Evolutionary conservation across 1,140 invertebrate species (phyloP), one percentile per base, ranked within the genome.

Genomic region (Heliconius nattereri): DNA sequence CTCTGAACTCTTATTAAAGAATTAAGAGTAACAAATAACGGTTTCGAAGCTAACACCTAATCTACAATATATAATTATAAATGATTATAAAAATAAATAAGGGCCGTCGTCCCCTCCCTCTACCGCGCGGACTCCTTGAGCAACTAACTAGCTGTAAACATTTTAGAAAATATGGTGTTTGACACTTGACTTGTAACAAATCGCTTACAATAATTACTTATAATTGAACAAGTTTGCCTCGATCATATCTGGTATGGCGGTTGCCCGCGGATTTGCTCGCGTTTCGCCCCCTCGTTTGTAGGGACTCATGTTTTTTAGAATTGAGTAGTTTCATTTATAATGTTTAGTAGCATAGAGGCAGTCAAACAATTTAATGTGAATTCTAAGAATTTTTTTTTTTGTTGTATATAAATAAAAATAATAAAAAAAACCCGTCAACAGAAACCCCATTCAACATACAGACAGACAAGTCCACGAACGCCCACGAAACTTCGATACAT

Each of bases 61-160:
- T 88, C 90, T 92, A 66, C 23, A 66, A 66, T 66, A 66, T 66
- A 92, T 83, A 88, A 89, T 52, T 93, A 94, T 93, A 92, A 92
- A 94, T 90, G 89, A 90, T 92, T 93, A 94, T 92, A 92, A 94
- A 93, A 94, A 94, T 92, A 94, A 94, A 92, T 92, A 92, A 89
- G 90, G 89, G 89, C 84, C 86, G 80, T 78, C 80, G 81, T 83
- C 90, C 90, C 86, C 82, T 78, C 83, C 86, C 86, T 84, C 75
- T 82, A 81, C 78, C 84, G 75, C 81, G 78, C 83, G 85, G 84
- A 84, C 79, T 82, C 83, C 79, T 90, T 90, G 90, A 91, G 90
- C 90, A 90, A 90, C 60, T 45, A 82, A 84, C 86, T 88, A 86
- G 77, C 78, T 76, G 85, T 78, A 78, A 84, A 83, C 79, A 82